phyloP scores from a whole-genome alignment of 2,113 vertebrate genomes.

The Gallinago undulata region DNA sequence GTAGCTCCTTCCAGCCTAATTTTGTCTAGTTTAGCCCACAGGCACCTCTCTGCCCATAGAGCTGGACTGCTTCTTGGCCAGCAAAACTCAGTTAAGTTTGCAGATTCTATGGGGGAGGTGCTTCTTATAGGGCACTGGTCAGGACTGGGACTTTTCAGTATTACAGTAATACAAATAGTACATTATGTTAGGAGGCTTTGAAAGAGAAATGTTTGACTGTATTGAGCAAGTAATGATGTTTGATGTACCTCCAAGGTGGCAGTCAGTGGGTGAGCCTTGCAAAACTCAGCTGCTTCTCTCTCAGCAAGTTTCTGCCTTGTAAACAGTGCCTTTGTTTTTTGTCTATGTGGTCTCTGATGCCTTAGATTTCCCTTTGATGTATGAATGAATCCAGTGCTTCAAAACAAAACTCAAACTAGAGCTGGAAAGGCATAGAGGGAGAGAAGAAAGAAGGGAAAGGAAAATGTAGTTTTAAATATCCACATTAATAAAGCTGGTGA shows the following conservation, averaged over 20 bases:
- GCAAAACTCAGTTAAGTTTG: background rate
- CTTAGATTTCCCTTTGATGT: constrained; percentile 42
- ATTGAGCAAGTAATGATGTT: constrained; percentile 17
- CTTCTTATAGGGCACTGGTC: background rate
- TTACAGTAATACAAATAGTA: constrained; percentile 24
- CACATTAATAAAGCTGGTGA: background rate
- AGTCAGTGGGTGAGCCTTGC: constrained; percentile 42
- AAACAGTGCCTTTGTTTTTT: constrained; percentile 52
- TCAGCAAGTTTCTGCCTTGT: constrained; percentile 6
- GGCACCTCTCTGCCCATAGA: background rate
- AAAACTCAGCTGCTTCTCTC: constrained; percentile 55
- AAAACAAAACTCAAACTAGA: constrained; percentile 16
- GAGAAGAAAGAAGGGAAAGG: background rate
- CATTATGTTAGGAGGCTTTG: constrained; percentile 27
- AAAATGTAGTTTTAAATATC: background rate
- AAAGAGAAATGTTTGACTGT: constrained; percentile 29
- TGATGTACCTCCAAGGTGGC: constrained; percentile 57
- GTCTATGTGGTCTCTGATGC: background rate
- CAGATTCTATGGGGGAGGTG: background rate
- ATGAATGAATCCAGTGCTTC: constrained; percentile 42
- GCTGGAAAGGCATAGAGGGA: background rate
- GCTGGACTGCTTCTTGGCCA: background rate
- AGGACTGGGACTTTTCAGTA: background rate
- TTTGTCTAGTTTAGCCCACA: background rate
- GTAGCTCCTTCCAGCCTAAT: background rate